These are phyloP conservation scores for Bembecia ichneumoniformis DNA, from an alignment of 2,888 invertebrate species.

Conservation along the genomic window DNA sequence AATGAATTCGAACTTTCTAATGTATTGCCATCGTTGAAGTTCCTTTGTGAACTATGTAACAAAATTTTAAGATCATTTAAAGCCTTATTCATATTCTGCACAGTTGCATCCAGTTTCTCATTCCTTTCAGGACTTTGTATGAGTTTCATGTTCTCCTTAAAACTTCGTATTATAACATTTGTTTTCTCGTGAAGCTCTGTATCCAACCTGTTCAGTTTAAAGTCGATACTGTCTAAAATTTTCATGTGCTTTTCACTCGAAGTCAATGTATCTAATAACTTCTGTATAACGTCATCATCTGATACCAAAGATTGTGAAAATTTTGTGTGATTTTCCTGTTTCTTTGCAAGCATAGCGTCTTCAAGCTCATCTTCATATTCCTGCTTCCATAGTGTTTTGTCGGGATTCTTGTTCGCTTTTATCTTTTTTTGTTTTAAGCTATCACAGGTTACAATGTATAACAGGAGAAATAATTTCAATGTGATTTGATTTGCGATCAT, in stretches of 20 bases:
- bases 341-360: conserved; percentile 43
- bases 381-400: conserved; percentile 53
- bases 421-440: conserved; percentile 21
- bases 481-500: conserved; percentile 29
- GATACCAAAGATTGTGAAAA: conserved; percentile 23
- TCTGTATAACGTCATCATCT: conserved; percentile 56
- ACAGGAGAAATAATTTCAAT: conserved; percentile 19
- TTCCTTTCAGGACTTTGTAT: conserved; percentile 15
- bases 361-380: conserved; percentile 55
- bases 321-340: conserved; percentile 38
- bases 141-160: conserved; percentile 33
- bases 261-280: conserved; percentile 51
- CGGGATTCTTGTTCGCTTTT: conserved; percentile 31
- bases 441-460: conserved; percentile 23
- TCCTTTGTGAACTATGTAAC: conserved; percentile 15
- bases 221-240: conserved; percentile 60
- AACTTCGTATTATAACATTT: conserved; percentile 42
- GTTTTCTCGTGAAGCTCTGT: conserved; percentile 62
- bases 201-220: conserved; percentile 51
- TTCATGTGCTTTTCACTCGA: conserved; percentile 60
- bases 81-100: conserved; percentile 34
- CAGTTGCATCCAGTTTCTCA: conserved; percentile 24
- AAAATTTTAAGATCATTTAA: conserved; percentile 34
- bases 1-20: no score
- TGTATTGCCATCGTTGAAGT: neutral